Evolutionary conservation across 1,140 invertebrate species (phyloP).

Genomic region (Lamellibrachia luymesi): DNA sequence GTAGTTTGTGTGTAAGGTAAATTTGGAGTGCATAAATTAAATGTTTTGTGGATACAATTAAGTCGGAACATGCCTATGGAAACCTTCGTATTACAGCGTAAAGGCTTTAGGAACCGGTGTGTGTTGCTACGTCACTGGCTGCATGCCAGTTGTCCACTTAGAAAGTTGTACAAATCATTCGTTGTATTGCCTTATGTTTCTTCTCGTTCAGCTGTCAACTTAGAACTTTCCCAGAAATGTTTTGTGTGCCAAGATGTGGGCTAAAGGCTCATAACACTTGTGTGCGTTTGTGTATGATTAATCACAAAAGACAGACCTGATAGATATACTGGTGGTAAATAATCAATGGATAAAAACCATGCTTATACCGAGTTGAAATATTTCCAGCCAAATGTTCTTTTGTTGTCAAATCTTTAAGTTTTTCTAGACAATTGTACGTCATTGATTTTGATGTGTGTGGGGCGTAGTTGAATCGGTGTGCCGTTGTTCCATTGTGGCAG

Average conservation of each 20-base stretch:
- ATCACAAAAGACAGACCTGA: not conserved
- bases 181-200: not conserved
- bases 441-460: not conserved
- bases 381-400: not conserved
- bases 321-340: not conserved
- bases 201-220: not conserved
- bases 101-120: no score
- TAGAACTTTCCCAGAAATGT: not conserved
- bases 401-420: not conserved
- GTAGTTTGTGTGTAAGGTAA: not conserved
- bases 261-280: not conserved
- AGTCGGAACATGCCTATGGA: not conserved
- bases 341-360: not conserved
- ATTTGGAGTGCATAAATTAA: not conserved
- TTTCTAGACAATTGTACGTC: not conserved
- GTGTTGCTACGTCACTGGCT: no score
- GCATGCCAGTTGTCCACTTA: no score
- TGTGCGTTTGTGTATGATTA: not conserved
- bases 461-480: not conserved
- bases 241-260: not conserved
- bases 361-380: not conserved
- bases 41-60: not conserved
- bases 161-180: not conserved
- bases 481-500: not conserved
- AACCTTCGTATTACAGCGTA: no score